Conservation (phyloP, 1,140 invertebrate species). For the Rhagoletis zephyria region DNA sequence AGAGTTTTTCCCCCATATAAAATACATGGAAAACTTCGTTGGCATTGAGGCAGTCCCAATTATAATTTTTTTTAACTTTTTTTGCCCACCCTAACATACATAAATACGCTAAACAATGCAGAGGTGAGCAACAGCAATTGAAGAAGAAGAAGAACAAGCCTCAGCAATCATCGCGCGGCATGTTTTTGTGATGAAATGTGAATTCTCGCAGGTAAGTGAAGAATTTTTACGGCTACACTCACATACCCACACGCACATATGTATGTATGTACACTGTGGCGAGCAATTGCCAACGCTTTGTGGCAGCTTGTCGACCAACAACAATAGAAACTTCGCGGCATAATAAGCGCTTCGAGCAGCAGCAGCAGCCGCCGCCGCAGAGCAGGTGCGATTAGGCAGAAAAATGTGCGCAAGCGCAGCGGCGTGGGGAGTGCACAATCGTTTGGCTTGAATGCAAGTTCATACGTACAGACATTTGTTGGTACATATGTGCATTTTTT, state of each 20-base stretch:
- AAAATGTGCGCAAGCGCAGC: background rate
- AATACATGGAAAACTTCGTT: too few species aligned
- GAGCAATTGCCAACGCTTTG: background rate
- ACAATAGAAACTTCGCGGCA: background rate
- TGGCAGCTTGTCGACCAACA: background rate
- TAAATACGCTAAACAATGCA: background rate
- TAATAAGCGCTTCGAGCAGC: background rate
- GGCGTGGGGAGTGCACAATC: background rate
- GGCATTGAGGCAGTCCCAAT: too few species aligned
- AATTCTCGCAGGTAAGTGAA: slow-evolving; percentile 33
- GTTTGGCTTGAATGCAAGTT: background rate
- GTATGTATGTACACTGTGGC: background rate
- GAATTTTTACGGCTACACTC: background rate
- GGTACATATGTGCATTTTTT: background rate
- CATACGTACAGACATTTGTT: background rate
- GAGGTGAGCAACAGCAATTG: background rate
- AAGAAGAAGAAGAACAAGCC: background rate
- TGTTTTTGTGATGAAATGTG: slow-evolving; percentile 12
- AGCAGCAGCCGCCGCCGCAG: slow-evolving; percentile 3
- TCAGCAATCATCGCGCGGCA: background rate
- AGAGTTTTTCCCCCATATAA: too few species aligned
- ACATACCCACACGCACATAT: background rate
- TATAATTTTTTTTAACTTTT: too few species aligned
- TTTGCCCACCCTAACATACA: too few species aligned
- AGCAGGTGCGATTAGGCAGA: slow-evolving; percentile 48